Evolutionary conservation across 2,113 vertebrate species (phyloP), one percentile per base, ranked within the genome.

Genomic region (Maccullochella peelii): DNA sequence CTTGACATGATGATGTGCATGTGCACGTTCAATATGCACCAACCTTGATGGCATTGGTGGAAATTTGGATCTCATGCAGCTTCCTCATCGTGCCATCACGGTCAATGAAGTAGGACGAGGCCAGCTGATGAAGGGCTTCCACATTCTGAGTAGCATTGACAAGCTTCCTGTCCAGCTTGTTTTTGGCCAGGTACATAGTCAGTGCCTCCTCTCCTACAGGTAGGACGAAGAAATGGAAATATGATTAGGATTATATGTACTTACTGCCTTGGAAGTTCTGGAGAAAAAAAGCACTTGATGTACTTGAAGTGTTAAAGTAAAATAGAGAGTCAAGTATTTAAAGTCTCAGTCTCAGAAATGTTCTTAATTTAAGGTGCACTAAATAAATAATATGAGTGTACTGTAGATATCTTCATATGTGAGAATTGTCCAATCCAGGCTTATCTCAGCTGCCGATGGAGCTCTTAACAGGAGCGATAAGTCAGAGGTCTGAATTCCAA

Each of bases 181-280:
- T 98, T 94, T 98, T 99, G 91, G 99, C 98, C 97, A 99, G 97
- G 88, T 98, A 99, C 98, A 99, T 99, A 74, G 98, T 99, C 94
- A 99, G 94, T 21, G 98, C 98, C 91, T 99, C 98, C 89, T 99
- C 98, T 86, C 98, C 98, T 99, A 90, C 62, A 88, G 82, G 72
- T 38, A 82, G 62, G 77, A 85, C 33, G 81, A 44, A n/a, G 49
- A 65, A 57, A 70, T 11, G 7, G 44, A 62, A 63, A 71, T 12
- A 69, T n/a, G 36, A 55, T 72, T 18, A 74, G 25, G 27, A 84
- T 63, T 20, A 75, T 18, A 5, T 2, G 0, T 47, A 55, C 3
- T 38, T 12, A 15, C 3, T 10, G 30, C 21, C 11, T 55, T 21
- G 5, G 25, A 52, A n/a, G n/a, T 23, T 33, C 3, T 44, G 6